Percentiles rank a stretch among this genome's conserved stretches.
Conservation (phyloP, 2,113 vertebrate genomes). For the Bufo bufo region DNA sequence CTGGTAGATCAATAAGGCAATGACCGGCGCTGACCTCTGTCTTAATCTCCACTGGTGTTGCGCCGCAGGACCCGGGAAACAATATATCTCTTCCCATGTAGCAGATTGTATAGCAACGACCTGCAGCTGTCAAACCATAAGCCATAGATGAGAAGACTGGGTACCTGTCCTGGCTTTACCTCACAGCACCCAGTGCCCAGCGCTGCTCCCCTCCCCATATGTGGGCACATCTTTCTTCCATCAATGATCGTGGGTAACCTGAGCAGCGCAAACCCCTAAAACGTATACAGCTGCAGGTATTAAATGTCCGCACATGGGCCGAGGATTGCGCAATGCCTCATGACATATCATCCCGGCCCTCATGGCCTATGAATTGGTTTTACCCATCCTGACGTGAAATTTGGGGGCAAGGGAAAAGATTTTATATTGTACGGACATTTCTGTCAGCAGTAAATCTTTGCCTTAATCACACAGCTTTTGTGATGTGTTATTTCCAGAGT, state of each 20-base stretch:
- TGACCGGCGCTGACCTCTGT: neutral
- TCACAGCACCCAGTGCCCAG: neutral
- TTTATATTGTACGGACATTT: constrained; percentile 2
- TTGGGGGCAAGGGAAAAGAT: neutral
- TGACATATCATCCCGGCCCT: constrained; percentile 12
- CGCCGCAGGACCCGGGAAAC: neutral
- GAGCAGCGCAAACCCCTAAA: constrained; percentile 1
- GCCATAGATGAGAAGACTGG: neutral
- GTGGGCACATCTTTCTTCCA: constrained; percentile 17
- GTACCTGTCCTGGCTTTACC: neutral
- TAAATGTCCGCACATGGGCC: neutral
- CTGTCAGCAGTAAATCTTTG: constrained; percentile 19
- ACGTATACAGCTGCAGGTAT: constrained; percentile 21
- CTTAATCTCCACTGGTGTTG: neutral
- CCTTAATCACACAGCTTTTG: neutral
- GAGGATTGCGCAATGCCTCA: neutral
- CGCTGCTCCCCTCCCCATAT: neutral
- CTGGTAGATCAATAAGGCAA: neutral
- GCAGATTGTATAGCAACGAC: neutral
- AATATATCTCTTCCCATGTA: neutral
- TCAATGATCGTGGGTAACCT: neutral
- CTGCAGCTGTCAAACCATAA: neutral
- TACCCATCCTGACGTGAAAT: neutral
- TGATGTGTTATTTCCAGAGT: neutral
- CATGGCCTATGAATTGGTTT: neutral